Evolutionary conservation across 37 sponge, comb jelly and placozoan species (phyloP).

Genomic region (Lycopodina hypogea): DNA sequence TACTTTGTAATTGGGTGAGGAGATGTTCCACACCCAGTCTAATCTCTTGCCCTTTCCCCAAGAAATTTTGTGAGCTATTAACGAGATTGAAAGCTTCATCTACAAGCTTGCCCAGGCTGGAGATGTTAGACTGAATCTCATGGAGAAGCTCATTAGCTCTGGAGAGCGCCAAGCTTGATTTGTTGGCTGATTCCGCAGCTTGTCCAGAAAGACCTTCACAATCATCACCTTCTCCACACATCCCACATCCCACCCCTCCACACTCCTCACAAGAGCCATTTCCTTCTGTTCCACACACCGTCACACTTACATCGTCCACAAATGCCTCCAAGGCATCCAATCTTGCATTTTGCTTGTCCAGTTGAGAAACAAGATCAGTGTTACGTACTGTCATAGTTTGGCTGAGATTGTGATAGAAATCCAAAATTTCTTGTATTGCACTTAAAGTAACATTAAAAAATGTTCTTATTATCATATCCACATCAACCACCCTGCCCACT

Average conservation of each 20-base stretch:
- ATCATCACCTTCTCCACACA: constrained; percentile 16
- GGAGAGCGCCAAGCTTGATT: not conserved
- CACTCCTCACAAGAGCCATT: not conserved
- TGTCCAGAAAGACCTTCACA: constrained; percentile 20
- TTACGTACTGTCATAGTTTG: not conserved
- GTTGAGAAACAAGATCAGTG: not conserved
- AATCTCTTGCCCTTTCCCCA: not conserved
- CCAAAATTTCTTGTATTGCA: not conserved
- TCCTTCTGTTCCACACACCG: not conserved
- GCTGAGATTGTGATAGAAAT: not conserved
- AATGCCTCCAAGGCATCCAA: not conserved
- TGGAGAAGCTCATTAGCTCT: not conserved
- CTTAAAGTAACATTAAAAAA: constrained; percentile 6
- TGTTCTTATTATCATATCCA: not conserved
- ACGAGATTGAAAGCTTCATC: not conserved
- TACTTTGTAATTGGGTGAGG: not conserved
- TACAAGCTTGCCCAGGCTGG: not conserved
- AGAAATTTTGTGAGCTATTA: not conserved
- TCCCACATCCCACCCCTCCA: constrained; percentile 28
- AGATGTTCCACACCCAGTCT: constrained; percentile 1
- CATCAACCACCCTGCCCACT: too few relatives aligned
- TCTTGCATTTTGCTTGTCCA: not conserved
- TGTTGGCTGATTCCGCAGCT: not conserved
- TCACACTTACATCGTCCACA: constrained; percentile 4
- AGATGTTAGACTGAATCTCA: not conserved